Conservation (phyloP, 2,113 vertebrate species). For the Charina bottae region DNA sequence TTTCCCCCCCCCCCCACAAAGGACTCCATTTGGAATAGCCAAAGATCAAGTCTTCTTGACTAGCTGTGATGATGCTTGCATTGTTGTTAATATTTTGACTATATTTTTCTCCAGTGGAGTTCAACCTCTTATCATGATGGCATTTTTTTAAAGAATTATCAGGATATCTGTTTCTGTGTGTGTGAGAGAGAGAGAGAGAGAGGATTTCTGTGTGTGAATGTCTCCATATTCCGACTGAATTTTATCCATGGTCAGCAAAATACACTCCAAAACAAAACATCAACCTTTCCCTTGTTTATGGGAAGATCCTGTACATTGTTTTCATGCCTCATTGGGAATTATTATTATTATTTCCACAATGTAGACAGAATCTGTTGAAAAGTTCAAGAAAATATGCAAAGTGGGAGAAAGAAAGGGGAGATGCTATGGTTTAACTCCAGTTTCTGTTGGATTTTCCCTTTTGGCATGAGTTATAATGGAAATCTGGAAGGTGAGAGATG, state of each 20-base stretch:
- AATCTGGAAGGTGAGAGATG: not conserved
- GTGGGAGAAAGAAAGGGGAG: not conserved
- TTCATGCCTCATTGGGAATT: not conserved
- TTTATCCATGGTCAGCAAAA: not conserved
- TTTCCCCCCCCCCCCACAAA: constrained; percentile 12
- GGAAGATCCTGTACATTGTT: not conserved
- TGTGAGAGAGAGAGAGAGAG: not conserved
- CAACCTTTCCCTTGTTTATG: not conserved
- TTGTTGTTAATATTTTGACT: constrained; percentile 71
- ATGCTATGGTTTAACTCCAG: not conserved
- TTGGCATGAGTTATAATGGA: not conserved
- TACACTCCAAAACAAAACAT: not conserved
- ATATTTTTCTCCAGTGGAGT: constrained; percentile 39
- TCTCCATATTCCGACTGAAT: not conserved
- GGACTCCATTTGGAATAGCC: constrained; percentile 49
- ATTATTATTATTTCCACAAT: not conserved
- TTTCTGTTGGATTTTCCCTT: not conserved
- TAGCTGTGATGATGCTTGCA: constrained; percentile 58
- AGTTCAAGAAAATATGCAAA: not conserved
- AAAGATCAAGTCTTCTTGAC: constrained; percentile 47
- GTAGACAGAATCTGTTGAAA: no score
- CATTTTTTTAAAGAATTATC: constrained; percentile 1
- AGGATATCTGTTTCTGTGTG: constrained; percentile 1
- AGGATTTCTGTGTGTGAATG: not conserved
- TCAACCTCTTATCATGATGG: constrained; percentile 14